Base-by-base conservation (phyloP, 2,888 invertebrate species). In the Eledona agricola region DNA sequence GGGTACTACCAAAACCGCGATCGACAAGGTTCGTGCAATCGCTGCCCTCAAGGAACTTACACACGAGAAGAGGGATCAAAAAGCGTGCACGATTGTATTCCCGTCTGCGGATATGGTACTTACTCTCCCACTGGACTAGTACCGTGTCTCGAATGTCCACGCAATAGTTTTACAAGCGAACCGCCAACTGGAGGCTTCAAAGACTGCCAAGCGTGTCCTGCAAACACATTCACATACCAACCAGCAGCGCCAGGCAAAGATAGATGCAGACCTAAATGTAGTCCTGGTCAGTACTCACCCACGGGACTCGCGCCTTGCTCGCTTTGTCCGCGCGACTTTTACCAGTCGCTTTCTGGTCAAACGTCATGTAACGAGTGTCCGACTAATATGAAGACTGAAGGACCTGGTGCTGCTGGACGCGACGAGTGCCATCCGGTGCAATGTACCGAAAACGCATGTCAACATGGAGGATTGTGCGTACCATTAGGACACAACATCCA, bases 81-180 rank as follows among this genome's bases (percentile, higher is more conserved):
- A 75, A 87, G 88, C 46, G 79, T 92, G 23, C 83, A 85, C 50
- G 93, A 93, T 66, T 96, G 95, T 70, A 83, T 95, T 38, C 95
- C 96, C 1, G 95, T 96, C 5, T 97, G 96, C 71, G 96, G 96
- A 10, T 95, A 89, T 70, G 97, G 97, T 51, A 96, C 96, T 11
- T 96, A 94, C 75, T 96, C 95, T 1, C 93, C 93, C 28, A 95
- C 94, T 7, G 96, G 96, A 29, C 80, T 96, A 63, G 93, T 93
- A 2, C 93, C 96, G 10, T 97, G 97, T 72, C 79, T 94, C 52
- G 94, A 96, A 74, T 97, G 97, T 77, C 93, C 96, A 1, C 83
- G 93, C 61, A 94, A 95, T 70, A 94, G 93, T 57, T 96, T 87
- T 75, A 91, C 91, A 1, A 85, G 86, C 1, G 89, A 90, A 74